Evolutionary conservation across 2,797 vertebrate genomes (phyloP).

Genomic region (Prionace glauca): DNA sequence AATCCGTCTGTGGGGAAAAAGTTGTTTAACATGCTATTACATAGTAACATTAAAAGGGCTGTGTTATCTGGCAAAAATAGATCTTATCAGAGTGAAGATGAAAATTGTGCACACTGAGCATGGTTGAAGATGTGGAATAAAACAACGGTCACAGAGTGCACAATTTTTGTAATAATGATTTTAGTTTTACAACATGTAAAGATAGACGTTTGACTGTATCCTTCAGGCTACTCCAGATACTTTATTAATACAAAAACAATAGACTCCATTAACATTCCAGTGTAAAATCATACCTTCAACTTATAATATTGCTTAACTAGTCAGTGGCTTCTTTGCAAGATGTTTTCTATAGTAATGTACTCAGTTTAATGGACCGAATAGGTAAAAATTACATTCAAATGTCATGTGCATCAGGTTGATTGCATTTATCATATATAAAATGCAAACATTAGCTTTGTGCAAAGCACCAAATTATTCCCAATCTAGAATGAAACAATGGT

Average conservation of each 20-base stretch:
- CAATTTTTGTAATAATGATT: neutral
- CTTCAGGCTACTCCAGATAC: neutral
- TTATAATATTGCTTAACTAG: neutral
- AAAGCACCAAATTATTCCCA: neutral
- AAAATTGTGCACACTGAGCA: neutral
- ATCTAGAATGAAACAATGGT: neutral
- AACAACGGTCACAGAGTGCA: neutral
- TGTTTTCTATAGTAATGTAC: neutral
- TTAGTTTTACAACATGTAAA: neutral
- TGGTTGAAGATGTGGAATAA: neutral
- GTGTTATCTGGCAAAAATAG: neutral
- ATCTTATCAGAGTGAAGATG: neutral
- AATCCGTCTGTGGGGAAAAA: slow-evolving; percentile 29
- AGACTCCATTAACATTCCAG: neutral
- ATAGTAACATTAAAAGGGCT: slow-evolving; percentile 1
- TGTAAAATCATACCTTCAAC: neutral
- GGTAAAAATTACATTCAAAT: neutral
- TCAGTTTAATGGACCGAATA: neutral
- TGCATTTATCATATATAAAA: neutral
- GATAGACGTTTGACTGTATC: neutral
- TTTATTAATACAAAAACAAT: neutral
- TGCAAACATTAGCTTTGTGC: neutral
- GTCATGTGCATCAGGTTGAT: neutral
- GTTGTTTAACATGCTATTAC: slow-evolving; percentile 29
- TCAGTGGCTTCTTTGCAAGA: neutral